These are phyloP conservation scores for Camelus bactrianus DNA, from an alignment of 2,113 vertebrate genomes.

Conservation along the genomic window DNA sequence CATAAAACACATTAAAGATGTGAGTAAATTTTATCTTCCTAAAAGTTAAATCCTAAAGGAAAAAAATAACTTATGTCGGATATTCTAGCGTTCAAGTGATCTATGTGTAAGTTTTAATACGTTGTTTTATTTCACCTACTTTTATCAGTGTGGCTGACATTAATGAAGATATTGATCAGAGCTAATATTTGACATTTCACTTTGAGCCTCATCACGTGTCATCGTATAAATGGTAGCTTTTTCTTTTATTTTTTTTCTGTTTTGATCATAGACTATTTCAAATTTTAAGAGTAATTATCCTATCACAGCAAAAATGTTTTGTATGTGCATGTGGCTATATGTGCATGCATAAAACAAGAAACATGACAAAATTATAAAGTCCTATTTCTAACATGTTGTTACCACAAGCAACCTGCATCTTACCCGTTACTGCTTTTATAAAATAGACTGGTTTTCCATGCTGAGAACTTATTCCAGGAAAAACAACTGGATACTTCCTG, in stretches of 20 bases:
- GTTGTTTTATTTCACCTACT: neutral
- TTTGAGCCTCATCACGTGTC: neutral
- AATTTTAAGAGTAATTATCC: conserved; percentile 7
- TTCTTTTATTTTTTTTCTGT: neutral
- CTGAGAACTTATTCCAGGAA: neutral
- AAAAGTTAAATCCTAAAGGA: neutral
- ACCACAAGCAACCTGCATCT: neutral
- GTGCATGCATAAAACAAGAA: neutral
- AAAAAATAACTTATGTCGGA: neutral
- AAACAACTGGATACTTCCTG: neutral
- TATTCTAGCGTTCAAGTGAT: neutral
- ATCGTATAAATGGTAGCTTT: neutral
- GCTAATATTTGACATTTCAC: neutral
- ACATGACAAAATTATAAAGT: neutral
- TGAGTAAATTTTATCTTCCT: neutral
- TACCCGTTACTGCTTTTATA: neutral
- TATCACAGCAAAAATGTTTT: neutral
- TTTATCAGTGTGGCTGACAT: neutral
- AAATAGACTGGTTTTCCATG: neutral
- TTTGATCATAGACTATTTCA: neutral
- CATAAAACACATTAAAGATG: neutral
- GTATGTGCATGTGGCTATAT: neutral
- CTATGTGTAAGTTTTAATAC: neutral
- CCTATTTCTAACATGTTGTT: neutral
- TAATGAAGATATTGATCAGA: neutral